These are phyloP conservation scores for Takifugu ocellatus DNA, from an alignment of 2,797 vertebrate genomes.

Conservation along the genomic window DNA sequence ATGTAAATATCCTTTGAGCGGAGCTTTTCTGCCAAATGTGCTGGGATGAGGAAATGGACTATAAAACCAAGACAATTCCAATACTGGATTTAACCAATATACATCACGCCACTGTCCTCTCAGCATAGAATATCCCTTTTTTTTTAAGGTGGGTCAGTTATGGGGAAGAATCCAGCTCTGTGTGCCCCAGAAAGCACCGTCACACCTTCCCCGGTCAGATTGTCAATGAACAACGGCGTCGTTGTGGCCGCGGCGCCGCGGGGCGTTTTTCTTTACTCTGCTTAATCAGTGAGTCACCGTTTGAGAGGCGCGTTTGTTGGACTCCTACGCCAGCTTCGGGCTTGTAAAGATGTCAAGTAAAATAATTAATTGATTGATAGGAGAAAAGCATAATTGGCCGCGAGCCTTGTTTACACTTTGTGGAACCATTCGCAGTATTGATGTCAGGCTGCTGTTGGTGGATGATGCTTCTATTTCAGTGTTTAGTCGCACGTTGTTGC, in stretches of 20 bases:
- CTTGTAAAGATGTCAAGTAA: conserved; percentile 67
- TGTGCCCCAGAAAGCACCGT: conserved; percentile 35
- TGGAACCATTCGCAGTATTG: conserved; percentile 35
- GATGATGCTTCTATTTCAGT: conserved; percentile 33
- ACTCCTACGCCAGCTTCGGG: conserved; percentile 49
- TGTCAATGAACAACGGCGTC: conserved; percentile 62
- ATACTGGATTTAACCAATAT: not conserved
- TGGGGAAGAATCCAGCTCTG: conserved; percentile 21
- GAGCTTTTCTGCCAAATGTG: conserved; percentile 24
- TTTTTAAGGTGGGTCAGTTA: not conserved
- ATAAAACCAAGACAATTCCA: conserved; percentile 32
- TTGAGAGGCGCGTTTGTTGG: conserved; percentile 55
- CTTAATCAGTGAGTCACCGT: conserved; percentile 68
- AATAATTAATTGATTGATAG: conserved; percentile 57
- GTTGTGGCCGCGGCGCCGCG: conserved; percentile 52
- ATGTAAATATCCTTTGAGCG: conserved; percentile 38
- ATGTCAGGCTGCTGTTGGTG: conserved; percentile 15
- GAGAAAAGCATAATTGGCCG: conserved; percentile 45
- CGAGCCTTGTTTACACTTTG: conserved; percentile 33
- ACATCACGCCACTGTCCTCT: too few species aligned
- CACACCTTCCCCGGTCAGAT: conserved; percentile 48
- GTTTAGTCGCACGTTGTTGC: conserved; percentile 33
- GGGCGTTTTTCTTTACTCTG: conserved; percentile 64
- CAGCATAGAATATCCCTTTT: conserved; percentile 4
- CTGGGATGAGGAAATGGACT: conserved; percentile 20